Evolutionary conservation across 2,888 invertebrate genomes (phyloP), one percentile per base, ranked within the genome.

Genomic region (Rotaria sp.): DNA sequence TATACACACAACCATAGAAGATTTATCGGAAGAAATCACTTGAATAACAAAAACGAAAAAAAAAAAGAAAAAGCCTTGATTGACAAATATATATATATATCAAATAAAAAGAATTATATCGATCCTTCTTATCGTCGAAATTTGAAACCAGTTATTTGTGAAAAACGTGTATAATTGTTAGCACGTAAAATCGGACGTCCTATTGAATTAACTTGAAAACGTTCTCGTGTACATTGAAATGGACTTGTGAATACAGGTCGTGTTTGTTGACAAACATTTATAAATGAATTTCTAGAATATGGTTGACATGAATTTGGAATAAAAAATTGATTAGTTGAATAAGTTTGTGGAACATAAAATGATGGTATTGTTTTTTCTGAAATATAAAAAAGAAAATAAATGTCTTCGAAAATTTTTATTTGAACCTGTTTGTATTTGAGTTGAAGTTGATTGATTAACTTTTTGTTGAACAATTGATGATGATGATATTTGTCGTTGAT

Each of bases 191-290:
- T 45, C 0, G 80, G 80, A n/a, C 80, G 41, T n/a, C 80, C 80
- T 2, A 80, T 45, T 1, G 80, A 80, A 45, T 80, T 80, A 21
- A 80, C 80, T 45, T 80, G 80, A 45, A 80, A 80, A 80, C 80
- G 80, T 80, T 80, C 80, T 24, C 80, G 41, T n/a, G 80, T 41
- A 45, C 80, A 41, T 41, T 45, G 45, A 13, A 80, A 24, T 45
- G 80, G 45, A 45, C 26, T 4, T 4, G 80, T 26, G 26, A 80
- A 80, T 1, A 80, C 0, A 80, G 24, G n/a, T 24, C n/a, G 74
- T 2, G 11, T 30, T 59, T 59, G 57, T 30, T n/a, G 67, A 67
- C 8, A 26, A 55, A 55, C 26, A 26, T 55, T 55, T 26, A 55
- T 3, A 15, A 55, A 55, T 55, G 55, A 26, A 55, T 55, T 55